Evolutionary conservation across 53 echinoderm and acorn worm species (phyloP).

Genomic region (Temnopleurus reevesii): DNA sequence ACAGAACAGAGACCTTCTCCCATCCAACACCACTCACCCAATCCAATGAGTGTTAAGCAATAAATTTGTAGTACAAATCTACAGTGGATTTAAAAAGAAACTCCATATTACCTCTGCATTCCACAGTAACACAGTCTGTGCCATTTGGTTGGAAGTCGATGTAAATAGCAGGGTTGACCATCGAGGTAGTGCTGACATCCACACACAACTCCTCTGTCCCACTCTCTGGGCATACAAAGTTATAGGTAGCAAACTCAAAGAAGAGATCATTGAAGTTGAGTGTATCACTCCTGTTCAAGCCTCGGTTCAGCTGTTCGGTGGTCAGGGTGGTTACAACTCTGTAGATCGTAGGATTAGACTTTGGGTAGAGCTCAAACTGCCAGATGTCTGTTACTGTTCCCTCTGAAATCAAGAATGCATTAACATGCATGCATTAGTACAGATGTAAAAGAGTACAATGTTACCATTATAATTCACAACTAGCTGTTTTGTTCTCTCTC

Average conservation of each 20-base stretch:
- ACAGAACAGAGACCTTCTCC: no score
- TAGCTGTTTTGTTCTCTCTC: background rate
- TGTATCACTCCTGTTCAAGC: background rate
- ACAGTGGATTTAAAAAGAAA: background rate
- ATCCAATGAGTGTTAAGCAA: no score
- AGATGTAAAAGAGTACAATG: background rate
- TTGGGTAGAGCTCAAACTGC: constrained; percentile 1
- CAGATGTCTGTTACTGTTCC: constrained; percentile 36
- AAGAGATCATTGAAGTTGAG: background rate
- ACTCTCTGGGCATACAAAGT: constrained; percentile 14
- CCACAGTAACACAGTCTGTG: background rate
- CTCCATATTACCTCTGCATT: constrained; percentile 17
- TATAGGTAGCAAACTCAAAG: background rate
- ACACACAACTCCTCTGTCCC: constrained; percentile 30
- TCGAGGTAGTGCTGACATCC: background rate
- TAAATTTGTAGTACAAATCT: no score
- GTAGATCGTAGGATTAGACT: background rate
- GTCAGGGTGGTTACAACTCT: background rate
- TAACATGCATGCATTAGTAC: background rate
- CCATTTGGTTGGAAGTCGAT: background rate
- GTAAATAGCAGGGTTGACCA: background rate
- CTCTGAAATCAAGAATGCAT: background rate
- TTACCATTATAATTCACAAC: background rate
- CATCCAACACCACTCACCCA: no score
- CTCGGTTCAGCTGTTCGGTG: background rate